phyloP scores from a whole-genome alignment of 2,113 vertebrate genomes.

The Lycaon pictus region DNA sequence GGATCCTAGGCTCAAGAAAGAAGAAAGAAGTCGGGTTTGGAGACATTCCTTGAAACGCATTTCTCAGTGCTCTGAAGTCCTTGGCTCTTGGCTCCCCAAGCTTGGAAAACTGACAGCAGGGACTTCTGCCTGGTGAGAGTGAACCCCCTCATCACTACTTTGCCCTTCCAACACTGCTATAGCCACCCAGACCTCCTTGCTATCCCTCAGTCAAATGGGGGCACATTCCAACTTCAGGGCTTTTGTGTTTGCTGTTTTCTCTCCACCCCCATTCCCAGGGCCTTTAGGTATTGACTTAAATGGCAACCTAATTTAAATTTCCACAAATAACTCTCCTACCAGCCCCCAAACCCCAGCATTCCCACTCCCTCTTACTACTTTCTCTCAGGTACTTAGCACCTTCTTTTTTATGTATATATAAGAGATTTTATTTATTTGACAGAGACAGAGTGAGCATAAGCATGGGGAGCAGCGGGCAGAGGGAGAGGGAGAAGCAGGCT shows the following conservation, averaged over 20 bases:
- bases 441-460: neutral
- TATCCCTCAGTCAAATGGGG: neutral
- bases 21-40: neutral
- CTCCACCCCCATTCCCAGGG: neutral
- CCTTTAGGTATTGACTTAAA: neutral
- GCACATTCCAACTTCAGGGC: neutral
- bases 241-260: neutral
- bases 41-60: neutral
- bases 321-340: neutral
- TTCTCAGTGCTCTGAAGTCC: neutral
- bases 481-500: neutral
- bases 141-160: neutral
- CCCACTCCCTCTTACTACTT: neutral
- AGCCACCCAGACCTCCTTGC: neutral
- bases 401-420: no score
- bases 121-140: neutral
- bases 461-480: neutral
- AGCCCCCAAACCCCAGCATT: neutral
- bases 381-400: neutral
- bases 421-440: neutral
- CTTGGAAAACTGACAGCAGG: neutral
- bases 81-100: neutral
- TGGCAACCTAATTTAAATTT: neutral
- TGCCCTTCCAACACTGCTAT: neutral
- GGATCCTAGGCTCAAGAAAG: neutral